Evolutionary conservation across 2,888 invertebrate species (phyloP).

Genomic region (Resseliella maxima): DNA sequence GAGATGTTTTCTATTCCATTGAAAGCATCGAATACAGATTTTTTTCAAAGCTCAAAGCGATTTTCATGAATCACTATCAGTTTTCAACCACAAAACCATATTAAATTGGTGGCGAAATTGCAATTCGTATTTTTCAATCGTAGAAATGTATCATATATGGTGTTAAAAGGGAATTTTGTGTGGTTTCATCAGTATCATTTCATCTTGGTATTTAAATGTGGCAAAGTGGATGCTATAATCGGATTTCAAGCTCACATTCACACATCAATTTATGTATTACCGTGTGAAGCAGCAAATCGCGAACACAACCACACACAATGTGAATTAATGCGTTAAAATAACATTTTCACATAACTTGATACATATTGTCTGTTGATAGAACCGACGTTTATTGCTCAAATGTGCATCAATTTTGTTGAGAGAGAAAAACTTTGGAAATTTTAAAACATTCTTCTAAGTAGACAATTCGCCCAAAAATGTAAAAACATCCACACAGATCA

Average conservation of each 20-base stretch:
- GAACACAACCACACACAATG: no score
- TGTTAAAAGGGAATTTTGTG: not conserved
- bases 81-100: not conserved
- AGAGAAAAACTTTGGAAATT: no score
- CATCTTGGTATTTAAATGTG: not conserved
- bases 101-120: constrained; percentile 2
- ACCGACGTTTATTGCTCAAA: no score
- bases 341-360: no score
- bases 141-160: not conserved
- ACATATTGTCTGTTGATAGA: no score
- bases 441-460: no score
- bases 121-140: not conserved
- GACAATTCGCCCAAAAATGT: not conserved
- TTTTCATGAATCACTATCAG: not conserved
- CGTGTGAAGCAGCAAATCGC: not conserved
- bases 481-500: not conserved
- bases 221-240: not conserved
- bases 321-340: no score
- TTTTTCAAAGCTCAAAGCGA: not conserved
- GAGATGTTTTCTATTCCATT: no score
- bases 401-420: no score
- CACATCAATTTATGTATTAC: not conserved
- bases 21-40: not conserved
- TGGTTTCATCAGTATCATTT: not conserved
- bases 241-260: constrained; percentile 45